These are phyloP conservation scores for Chrysocyon brachyurus DNA, from an alignment of 2,797 vertebrate genomes.

Conservation along the genomic window DNA sequence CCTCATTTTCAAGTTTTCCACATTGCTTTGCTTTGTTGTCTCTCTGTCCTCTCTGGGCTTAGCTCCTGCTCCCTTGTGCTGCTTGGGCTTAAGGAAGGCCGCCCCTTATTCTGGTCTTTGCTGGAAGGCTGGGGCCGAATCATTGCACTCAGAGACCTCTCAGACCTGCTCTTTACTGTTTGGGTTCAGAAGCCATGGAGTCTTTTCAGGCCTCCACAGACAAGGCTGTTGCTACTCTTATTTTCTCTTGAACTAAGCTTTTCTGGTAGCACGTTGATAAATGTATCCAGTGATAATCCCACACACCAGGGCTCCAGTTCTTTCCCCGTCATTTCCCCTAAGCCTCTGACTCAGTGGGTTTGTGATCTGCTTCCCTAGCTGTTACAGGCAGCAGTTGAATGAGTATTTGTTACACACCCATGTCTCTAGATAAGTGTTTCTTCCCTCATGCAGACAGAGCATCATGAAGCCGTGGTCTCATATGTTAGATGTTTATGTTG, in stretches of 20 bases:
- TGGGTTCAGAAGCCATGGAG: not conserved
- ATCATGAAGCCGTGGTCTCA: not conserved
- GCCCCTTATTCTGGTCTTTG: not conserved
- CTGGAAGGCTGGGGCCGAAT: not conserved
- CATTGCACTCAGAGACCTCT: not conserved
- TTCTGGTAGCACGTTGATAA: not conserved
- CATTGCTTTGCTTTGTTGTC: not conserved
- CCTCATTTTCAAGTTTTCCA: not conserved
- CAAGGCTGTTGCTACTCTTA: not conserved
- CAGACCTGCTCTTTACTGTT: not conserved
- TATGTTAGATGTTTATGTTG: not conserved
- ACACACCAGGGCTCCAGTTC: not conserved
- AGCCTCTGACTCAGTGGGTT: not conserved
- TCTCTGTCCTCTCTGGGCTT: fast-evolving
- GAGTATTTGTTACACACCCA: not conserved
- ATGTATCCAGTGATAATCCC: not conserved
- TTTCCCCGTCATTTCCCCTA: not conserved
- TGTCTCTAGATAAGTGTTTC: no score
- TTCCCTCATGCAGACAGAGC: not conserved
- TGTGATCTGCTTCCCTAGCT: not conserved
- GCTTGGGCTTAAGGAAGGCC: no score
- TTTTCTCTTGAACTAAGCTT: not conserved
- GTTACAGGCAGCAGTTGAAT: not conserved
- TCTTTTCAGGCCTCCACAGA: not conserved
- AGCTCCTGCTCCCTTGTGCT: fast-evolving